Evolutionary conservation across 2,113 vertebrate genomes (phyloP).

Genomic region (Prolemur simus): DNA sequence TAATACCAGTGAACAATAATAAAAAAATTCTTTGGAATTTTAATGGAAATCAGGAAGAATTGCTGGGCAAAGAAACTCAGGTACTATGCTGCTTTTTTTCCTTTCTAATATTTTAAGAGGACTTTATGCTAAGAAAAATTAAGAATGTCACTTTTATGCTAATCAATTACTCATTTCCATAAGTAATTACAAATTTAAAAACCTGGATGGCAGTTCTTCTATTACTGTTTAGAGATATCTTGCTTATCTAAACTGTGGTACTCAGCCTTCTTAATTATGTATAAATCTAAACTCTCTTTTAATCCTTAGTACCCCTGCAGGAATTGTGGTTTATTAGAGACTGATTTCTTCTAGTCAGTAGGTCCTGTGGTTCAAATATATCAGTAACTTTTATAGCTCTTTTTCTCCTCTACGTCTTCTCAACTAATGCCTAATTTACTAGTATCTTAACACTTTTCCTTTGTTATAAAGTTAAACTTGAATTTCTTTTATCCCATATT

Average conservation of each 20-base stretch:
- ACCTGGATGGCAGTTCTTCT: not conserved
- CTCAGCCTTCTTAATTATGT: not conserved
- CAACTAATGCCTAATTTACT: not conserved
- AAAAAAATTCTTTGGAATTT: not conserved
- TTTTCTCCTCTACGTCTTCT: not conserved
- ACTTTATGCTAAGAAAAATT: slow-evolving; percentile 15
- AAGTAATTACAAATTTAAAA: slow-evolving; percentile 35
- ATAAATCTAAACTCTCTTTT: not conserved
- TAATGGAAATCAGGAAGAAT: not conserved
- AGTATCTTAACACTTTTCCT: not conserved
- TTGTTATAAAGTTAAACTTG: not conserved
- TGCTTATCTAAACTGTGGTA: not conserved
- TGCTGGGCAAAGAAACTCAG: not conserved
- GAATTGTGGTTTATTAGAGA: not conserved
- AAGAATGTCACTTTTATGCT: slow-evolving; percentile 3
- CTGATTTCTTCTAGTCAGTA: not conserved
- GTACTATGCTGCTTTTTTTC: not conserved
- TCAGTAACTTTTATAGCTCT: not conserved
- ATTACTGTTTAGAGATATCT: not conserved
- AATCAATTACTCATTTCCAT: slow-evolving; percentile 2
- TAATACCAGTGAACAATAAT: not conserved
- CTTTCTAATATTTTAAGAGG: not conserved
- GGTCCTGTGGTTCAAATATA: not conserved
- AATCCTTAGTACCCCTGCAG: not conserved
- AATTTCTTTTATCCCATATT: slow-evolving; percentile 18